Evolutionary conservation across 2,113 vertebrate species (phyloP).

Genomic region (Spermophilus dauricus): DNA sequence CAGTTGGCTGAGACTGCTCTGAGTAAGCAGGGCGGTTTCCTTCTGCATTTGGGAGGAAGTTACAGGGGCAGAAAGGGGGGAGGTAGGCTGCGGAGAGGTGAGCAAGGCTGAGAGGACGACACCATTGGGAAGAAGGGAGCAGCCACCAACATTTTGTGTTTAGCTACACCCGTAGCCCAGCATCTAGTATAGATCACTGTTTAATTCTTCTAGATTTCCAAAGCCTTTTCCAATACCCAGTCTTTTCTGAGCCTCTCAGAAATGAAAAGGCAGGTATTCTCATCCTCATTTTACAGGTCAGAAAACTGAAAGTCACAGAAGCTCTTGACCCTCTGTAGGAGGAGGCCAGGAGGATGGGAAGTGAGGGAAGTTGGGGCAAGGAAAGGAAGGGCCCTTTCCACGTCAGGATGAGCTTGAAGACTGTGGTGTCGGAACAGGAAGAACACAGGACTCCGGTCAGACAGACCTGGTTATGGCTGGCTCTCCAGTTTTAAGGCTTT

Average conservation of each 20-base stretch:
- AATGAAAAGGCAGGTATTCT: background rate
- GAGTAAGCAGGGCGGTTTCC: constrained; percentile 60
- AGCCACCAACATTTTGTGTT: background rate
- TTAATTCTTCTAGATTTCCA: background rate
- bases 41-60: constrained; percentile 40
- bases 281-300: background rate
- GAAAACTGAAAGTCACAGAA: background rate
- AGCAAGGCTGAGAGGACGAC: background rate
- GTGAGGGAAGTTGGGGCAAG: background rate
- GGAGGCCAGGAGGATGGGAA: no score
- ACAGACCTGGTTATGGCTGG: background rate
- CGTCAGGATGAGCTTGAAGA: background rate
- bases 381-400: background rate
- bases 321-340: background rate
- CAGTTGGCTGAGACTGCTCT: constrained; percentile 47
- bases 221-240: background rate
- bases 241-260: background rate
- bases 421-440: background rate
- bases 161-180: background rate
- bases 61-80: background rate
- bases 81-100: background rate
- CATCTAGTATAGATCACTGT: background rate
- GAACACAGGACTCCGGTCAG: background rate
- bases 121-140: background rate
- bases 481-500: background rate